Conservation (phyloP, 1,140 invertebrate genomes). For the Pristionchus pacificus region DNA sequence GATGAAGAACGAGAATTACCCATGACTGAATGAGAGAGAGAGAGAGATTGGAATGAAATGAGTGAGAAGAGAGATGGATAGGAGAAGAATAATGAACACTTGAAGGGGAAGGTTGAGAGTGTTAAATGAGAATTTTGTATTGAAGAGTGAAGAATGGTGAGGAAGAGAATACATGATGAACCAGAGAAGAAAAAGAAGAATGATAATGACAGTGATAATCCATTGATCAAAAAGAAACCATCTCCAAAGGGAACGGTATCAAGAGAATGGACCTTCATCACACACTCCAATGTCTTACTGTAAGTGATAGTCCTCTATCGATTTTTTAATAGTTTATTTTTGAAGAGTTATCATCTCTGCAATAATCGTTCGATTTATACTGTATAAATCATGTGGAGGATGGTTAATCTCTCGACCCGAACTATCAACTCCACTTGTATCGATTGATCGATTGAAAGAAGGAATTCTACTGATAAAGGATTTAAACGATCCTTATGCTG, state of each 20-base stretch:
- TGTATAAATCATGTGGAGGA: too few species aligned
- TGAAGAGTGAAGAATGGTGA: background rate
- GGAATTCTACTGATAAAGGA: conserved; percentile 37
- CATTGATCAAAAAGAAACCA: too few species aligned
- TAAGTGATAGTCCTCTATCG: too few species aligned
- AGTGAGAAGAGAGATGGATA: background rate
- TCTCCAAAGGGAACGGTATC: too few species aligned
- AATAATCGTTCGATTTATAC: too few species aligned
- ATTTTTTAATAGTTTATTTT: too few species aligned
- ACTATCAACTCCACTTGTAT: conserved; percentile 42
- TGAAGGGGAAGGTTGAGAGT: too few species aligned
- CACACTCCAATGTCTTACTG: too few species aligned
- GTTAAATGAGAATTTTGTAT: background rate
- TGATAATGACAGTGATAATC: too few species aligned
- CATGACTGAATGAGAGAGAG: background rate
- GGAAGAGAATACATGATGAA: background rate
- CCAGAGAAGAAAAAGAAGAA: background rate
- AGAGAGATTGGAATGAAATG: background rate
- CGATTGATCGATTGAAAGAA: conserved; percentile 41
- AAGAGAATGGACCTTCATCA: too few species aligned
- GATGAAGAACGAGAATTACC: background rate
- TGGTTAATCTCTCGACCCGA: conserved; percentile 29
- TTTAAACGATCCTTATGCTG: conserved; percentile 37
- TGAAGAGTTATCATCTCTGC: too few species aligned
- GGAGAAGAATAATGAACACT: too few species aligned